phyloP scores from a whole-genome alignment of 2,113 vertebrate species.

The Oryzias javanicus region DNA sequence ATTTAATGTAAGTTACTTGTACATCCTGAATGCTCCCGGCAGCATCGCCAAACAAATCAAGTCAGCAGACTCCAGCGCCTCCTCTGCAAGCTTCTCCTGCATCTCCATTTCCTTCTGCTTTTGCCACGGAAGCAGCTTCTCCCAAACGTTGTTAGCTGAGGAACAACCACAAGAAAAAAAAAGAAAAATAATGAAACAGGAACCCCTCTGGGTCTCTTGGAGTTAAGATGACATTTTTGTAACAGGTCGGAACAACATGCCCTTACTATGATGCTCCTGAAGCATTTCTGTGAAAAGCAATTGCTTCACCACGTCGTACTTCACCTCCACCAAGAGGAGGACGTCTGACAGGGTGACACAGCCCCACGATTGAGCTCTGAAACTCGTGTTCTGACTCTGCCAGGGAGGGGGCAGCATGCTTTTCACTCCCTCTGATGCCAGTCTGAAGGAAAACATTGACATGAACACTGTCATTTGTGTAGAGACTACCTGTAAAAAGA shows the following conservation, averaged over 20 bases:
- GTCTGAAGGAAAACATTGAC: conserved; percentile 29
- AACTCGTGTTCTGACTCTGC: not conserved
- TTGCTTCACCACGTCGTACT: conserved; percentile 70
- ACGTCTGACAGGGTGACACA: conserved; percentile 55
- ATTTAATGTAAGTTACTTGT: conserved; percentile 61
- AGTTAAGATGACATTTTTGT: not conserved
- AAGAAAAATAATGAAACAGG: no score
- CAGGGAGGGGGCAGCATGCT: conserved; percentile 43
- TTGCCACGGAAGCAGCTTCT: conserved; percentile 59
- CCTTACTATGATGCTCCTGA: conserved; percentile 66
- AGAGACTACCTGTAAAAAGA: not conserved
- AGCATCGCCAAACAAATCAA: conserved; percentile 64
- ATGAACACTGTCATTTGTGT: not conserved
- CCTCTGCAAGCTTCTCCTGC: conserved; percentile 58
- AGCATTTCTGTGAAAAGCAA: conserved; percentile 76
- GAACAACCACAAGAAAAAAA: conserved; percentile 7
- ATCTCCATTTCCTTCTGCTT: conserved; percentile 54
- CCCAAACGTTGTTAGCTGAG: conserved; percentile 65
- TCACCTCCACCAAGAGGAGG: conserved; percentile 67
- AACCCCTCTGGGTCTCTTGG: not conserved
- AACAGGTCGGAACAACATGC: not conserved
- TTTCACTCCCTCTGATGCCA: conserved; percentile 62
- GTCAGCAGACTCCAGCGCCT: conserved; percentile 62
- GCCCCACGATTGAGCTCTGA: conserved; percentile 49
- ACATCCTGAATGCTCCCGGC: conserved; percentile 74